These are phyloP conservation scores for Muscidifurax raptorellus DNA, from an alignment of 1,140 invertebrate species.

Conservation along the genomic window DNA sequence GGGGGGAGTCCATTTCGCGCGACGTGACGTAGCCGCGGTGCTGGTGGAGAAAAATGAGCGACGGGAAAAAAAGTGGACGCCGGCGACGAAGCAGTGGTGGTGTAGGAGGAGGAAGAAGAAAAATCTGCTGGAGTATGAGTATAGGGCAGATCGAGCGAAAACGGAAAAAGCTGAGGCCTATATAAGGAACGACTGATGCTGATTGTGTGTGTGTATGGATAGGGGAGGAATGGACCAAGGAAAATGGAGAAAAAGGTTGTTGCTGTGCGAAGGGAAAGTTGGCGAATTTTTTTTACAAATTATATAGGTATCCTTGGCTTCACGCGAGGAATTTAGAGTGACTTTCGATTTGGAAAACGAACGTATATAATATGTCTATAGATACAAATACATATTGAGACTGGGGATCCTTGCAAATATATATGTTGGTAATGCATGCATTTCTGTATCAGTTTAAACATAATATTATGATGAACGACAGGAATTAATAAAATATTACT, in stretches of 20 bases:
- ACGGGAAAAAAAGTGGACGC: conserved; percentile 21
- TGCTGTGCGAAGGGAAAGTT: background rate
- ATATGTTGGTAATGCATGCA: too few relatives aligned
- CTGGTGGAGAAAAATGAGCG: conserved; percentile 37
- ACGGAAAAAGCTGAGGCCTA: background rate
- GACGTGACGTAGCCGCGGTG: background rate
- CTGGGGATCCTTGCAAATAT: too few relatives aligned
- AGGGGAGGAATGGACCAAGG: background rate
- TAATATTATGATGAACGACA: too few relatives aligned
- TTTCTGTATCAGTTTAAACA: too few relatives aligned
- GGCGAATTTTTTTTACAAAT: background rate
- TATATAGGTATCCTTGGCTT: too few relatives aligned
- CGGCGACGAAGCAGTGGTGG: background rate
- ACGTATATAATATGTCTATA: too few relatives aligned
- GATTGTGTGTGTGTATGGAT: background rate
- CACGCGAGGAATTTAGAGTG: background rate
- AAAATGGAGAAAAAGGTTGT: conserved; percentile 3
- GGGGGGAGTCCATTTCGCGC: background rate
- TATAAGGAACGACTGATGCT: background rate
- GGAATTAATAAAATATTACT: too few relatives aligned
- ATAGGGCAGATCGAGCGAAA: conserved; percentile 14
- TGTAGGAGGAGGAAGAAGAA: background rate
- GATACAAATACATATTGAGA: too few relatives aligned
- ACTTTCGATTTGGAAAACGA: too few relatives aligned
- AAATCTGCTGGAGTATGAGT: background rate